Evolutionary conservation across 1,140 invertebrate genomes (phyloP), one percentile per base, ranked within the genome.

Genomic region (Bombus polaris): DNA sequence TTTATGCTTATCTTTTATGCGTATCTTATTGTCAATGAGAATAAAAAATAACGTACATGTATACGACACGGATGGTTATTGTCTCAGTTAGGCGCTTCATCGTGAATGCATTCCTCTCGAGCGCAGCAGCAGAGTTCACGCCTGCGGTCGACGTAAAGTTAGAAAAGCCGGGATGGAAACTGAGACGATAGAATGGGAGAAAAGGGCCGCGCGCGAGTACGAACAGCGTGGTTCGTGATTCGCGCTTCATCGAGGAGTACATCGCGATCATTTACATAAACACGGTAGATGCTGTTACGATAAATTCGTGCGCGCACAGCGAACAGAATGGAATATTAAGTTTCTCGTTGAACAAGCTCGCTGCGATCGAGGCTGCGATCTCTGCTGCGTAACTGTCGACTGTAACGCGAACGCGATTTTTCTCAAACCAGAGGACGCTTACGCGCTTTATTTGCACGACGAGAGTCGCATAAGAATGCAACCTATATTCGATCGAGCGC

Each of bases 231-330:
- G 25, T n/a, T 62, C 68, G 39, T 44, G 77, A 78, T 83, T 83
- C 81, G 68, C 85, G 82, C 44, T 83, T 74, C 65, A n/a, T 65
- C 74, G 74, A 53, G 37, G 18, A 71, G 74, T 85, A 87, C 87
- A 78, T 71, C 62, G 80, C 53, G 73, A 73, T 42, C 76, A 87
- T 89, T 89, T 89, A 87, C 88, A 89, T 89, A 89, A 89, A 89
- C 88, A 87, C 66, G 86, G 70, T 47, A 87, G 80, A 87, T 85
- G 76, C 73, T 89, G 86, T 89, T 89, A 81, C 88, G 88, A 89
- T 89, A 89, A 89, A 87, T 89, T 79, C 81, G 35, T 62, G 57
- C 44, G 57, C 66, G 74, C 18, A 66, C 78, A 35, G 4, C 13
- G 53, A 85, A 86, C 81, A 77, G 77, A 88, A 82, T 77, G 74